Evolutionary conservation across 2,797 vertebrate species (phyloP), one percentile per base, ranked within the genome.

Genomic region (Esox masquinongy): DNA sequence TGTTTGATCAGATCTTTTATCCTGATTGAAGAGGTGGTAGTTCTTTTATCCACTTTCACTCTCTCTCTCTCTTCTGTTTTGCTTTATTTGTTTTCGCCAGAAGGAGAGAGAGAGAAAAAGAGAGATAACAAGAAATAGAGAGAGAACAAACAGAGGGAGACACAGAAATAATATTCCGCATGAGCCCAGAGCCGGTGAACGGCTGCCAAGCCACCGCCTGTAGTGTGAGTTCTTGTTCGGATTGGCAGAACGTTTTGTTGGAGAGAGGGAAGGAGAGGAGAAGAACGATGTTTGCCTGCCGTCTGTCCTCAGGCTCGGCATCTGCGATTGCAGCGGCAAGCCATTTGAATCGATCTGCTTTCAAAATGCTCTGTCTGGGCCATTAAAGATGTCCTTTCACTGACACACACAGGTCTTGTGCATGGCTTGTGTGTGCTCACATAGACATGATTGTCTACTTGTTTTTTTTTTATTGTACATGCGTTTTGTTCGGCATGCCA

Each of bases 171-270:
- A 85, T 89, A 87, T 89, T 90, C 87, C 83, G 82, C 86, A 88
- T 77, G 83, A 86, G 85, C 82, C 81, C 76, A 17, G 77, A 31
- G 73, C 78, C 87, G 90, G 92, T 91, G 91, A 91, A 91, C 90
- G 81, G 83, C 85, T 83, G 90, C 84, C 88, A 84, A 81, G 80
- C 77, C 82, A 83, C 80, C 59, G 79, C 89, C 85, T 79, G 87
- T 86, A 78, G 89, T 39, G 84, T 70, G 24, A 71, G 80, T 77
- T 85, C 82, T 82, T 83, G 88, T 86, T 88, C 85, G 22, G 84
- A 87, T 84, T 88, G 85, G 89, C 88, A 88, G 86, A 91, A 89
- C 88, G 81, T 90, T 90, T 89, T 91, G 89, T 88, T 80, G 78
- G 24, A 26, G 29, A 53, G 50, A 59, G 50, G 16, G 31, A 39